Conservation (phyloP, 2,113 vertebrate genomes). For the Ahaetulla prasina region DNA sequence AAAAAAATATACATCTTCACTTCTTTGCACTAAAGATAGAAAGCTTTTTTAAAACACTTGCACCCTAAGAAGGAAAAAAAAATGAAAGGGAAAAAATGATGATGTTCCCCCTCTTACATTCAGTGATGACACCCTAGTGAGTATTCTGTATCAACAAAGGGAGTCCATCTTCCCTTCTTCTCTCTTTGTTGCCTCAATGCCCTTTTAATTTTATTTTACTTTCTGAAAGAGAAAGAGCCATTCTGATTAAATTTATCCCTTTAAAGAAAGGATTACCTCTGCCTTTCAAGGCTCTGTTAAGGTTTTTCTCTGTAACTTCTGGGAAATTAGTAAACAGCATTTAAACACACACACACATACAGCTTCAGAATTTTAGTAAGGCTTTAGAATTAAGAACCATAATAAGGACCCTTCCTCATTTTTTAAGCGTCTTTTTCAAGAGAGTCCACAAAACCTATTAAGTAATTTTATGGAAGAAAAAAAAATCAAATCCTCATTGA, state of each 20-base stretch:
- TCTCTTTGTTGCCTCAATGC: not conserved
- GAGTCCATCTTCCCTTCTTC: not conserved
- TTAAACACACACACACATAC: not conserved
- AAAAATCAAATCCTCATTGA: not conserved
- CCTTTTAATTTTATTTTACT: slow-evolving; percentile 11
- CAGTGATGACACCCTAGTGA: not conserved
- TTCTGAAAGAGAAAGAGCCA: not conserved
- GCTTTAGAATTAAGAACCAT: not conserved
- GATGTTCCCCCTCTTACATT: not conserved
- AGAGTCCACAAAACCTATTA: not conserved
- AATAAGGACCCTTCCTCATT: not conserved
- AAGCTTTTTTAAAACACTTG: not conserved
- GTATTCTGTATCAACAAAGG: not conserved
- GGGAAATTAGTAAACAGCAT: slow-evolving; percentile 50
- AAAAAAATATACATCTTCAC: not conserved
- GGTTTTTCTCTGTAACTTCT: slow-evolving; percentile 56
- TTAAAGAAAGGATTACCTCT: not conserved
- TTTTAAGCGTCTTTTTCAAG: not conserved
- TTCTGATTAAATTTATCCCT: not conserved
- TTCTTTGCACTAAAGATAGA: not conserved
- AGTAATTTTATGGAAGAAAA: not conserved
- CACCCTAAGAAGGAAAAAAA: not conserved
- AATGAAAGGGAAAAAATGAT: not conserved
- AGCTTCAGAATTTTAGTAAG: not conserved
- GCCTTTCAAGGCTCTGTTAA: not conserved